Conservation (phyloP, 1,140 invertebrate genomes). For the Paraescarpia echinospica region DNA sequence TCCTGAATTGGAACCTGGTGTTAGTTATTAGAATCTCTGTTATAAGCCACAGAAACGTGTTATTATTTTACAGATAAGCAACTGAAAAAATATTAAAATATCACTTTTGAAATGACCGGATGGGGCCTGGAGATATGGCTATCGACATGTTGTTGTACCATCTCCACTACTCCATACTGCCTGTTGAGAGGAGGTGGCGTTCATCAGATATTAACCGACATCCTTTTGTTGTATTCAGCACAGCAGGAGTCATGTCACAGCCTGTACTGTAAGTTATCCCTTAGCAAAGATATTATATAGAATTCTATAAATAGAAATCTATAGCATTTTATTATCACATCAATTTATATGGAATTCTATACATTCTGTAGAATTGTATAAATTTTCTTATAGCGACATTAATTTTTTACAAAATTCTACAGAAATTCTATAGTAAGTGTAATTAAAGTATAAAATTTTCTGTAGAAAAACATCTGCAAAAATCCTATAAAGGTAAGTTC, state of each 20-base stretch:
- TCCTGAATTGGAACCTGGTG: neutral
- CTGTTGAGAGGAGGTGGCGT: neutral
- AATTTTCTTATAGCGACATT: no score
- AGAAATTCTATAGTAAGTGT: no score
- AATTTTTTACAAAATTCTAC: no score
- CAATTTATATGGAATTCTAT: no score
- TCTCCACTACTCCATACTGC: neutral
- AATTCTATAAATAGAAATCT: no score
- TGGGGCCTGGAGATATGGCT: neutral
- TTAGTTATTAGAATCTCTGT: neutral
- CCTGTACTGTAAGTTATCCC: no score
- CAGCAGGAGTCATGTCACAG: neutral
- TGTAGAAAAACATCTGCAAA: no score
- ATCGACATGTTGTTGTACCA: neutral
- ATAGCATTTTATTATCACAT: no score
- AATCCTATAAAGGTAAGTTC: no score
- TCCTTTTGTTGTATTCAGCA: neutral
- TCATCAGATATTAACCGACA: neutral
- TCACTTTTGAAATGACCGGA: neutral
- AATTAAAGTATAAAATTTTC: no score
- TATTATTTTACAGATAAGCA: neutral
- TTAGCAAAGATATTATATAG: no score
- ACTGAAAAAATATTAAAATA: neutral
- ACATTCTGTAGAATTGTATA: no score
- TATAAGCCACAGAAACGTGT: neutral